Conservation (phyloP, 2,888 invertebrate species). For the Frankliniella fusca region DNA sequence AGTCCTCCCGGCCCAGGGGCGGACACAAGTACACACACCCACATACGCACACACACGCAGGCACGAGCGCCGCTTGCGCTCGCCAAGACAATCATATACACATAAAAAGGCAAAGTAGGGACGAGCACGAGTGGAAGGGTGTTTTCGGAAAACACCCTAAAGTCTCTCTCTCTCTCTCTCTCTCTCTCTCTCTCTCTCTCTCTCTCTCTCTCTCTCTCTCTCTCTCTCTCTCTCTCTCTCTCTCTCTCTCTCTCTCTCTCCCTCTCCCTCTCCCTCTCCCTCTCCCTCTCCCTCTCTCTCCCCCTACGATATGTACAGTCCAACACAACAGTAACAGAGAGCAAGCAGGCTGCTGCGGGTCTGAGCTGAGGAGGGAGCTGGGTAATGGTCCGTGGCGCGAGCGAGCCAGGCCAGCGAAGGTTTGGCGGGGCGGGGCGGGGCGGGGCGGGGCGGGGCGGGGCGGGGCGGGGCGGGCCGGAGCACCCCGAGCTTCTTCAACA, state of each 20-base stretch:
- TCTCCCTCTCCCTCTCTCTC: background rate
- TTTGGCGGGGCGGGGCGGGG: background rate
- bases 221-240: slow-evolving; percentile 6
- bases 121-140: no score
- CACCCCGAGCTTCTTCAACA: background rate
- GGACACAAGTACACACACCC: no score
- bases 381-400: slow-evolving; percentile 4
- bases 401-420: background rate
- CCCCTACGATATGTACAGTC: background rate
- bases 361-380: background rate
- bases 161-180: background rate
- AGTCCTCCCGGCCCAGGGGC: no score
- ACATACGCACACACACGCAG: no score
- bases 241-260: slow-evolving; percentile 5
- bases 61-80: no score
- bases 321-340: background rate
- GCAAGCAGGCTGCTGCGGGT: background rate
- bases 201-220: background rate
- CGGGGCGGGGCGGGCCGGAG: background rate
- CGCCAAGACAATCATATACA: no score
- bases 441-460: background rate
- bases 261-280: background rate
- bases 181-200: background rate
- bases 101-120: no score
- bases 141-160: no score